These are phyloP conservation scores for Terrapene triunguis DNA, from an alignment of 2,113 vertebrate genomes.

Conservation along the genomic window DNA sequence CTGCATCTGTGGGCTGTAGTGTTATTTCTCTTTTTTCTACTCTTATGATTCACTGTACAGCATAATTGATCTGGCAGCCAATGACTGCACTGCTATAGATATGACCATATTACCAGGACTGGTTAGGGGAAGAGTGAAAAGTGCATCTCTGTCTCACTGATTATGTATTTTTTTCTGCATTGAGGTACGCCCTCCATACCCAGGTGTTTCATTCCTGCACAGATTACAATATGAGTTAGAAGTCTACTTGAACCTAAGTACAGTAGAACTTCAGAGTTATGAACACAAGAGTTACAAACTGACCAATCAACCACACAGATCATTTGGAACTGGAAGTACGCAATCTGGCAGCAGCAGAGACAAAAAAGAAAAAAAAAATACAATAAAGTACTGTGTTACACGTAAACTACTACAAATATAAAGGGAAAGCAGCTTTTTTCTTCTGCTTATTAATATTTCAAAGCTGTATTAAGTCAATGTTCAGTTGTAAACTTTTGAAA, in stretches of 20 bases:
- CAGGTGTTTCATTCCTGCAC: not conserved
- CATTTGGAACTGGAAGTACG: too few relatives aligned
- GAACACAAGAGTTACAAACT: too few relatives aligned
- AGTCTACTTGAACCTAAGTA: not conserved
- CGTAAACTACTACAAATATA: too few relatives aligned
- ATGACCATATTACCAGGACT: not conserved
- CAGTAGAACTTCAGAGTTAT: too few relatives aligned
- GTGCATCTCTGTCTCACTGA: not conserved
- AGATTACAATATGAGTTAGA: not conserved
- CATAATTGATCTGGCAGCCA: not conserved
- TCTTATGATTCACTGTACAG: not conserved
- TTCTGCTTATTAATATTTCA: too few relatives aligned
- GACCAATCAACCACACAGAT: too few relatives aligned
- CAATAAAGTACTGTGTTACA: too few relatives aligned
- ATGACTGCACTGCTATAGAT: constrained; percentile 2
- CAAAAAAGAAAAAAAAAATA: too few relatives aligned
- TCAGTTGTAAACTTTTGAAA: too few relatives aligned
- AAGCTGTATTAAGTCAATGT: too few relatives aligned
- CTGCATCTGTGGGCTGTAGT: not conserved
- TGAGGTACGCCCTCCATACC: not conserved
- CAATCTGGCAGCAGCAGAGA: too few relatives aligned
- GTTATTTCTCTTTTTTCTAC: not conserved
- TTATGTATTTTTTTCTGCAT: not conserved
- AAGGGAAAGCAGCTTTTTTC: too few relatives aligned
- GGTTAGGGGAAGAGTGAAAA: not conserved